Evolutionary conservation across 2,888 invertebrate genomes (phyloP).

Genomic region (Chrysina gloriosa): DNA sequence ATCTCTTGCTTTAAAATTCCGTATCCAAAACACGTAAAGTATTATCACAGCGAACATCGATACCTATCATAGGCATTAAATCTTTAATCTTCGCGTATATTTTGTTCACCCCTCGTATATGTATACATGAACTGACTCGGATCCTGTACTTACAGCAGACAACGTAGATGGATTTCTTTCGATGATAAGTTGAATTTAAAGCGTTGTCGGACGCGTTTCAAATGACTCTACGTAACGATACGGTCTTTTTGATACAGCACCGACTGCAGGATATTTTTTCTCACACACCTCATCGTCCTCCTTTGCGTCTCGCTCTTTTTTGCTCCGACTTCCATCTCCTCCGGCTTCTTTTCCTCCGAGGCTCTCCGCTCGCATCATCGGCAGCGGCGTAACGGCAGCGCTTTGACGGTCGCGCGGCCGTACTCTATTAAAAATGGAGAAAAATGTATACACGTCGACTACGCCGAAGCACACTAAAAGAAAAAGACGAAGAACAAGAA

Average conservation of each 20-base stretch:
- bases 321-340: constrained; percentile 2
- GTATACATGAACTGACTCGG: not conserved
- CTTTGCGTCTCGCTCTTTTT: constrained; percentile 30
- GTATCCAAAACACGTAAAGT: constrained; percentile 19
- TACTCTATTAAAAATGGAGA: constrained; percentile 38
- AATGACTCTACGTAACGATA: constrained; percentile 43
- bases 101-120: constrained; percentile 25
- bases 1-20: not conserved
- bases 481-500: constrained; percentile 8
- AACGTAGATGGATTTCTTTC: constrained; percentile 41
- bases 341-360: constrained; percentile 23
- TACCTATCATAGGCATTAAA: constrained; percentile 14
- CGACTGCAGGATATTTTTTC: constrained; percentile 35
- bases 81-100: constrained; percentile 19
- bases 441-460: constrained; percentile 27
- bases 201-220: constrained; percentile 44
- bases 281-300: constrained; percentile 28
- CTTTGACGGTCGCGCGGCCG: constrained; percentile 23
- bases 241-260: constrained; percentile 43
- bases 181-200: constrained; percentile 46
- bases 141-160: constrained; percentile 38
- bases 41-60: constrained; percentile 8
- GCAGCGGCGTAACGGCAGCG: constrained; percentile 40
- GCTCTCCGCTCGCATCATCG: constrained; percentile 32
- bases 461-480: constrained; percentile 30